phyloP scores from a whole-genome alignment of 2,888 invertebrate genomes.

The Cerastoderma edule region DNA sequence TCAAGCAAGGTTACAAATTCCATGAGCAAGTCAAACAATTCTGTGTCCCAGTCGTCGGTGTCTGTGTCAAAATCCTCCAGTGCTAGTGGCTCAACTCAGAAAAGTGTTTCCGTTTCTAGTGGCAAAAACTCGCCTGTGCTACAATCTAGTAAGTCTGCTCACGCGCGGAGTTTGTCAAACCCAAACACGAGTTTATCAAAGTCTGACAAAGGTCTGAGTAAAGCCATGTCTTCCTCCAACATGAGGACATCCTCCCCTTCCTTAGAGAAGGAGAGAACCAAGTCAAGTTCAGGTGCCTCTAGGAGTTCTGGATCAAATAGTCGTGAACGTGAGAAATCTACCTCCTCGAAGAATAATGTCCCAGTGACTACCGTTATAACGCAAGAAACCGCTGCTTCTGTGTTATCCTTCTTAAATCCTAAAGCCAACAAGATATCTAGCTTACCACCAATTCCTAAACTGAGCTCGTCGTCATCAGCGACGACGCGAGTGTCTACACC shows the following conservation, averaged over 20 bases:
- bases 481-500: conserved; percentile 46
- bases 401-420: conserved; percentile 74
- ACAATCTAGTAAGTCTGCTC: conserved; percentile 42
- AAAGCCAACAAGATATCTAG: conserved; percentile 75
- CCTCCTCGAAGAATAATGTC: conserved; percentile 60
- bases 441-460: conserved; percentile 76
- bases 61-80: conserved; percentile 28
- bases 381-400: conserved; percentile 64
- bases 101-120: conserved; percentile 48
- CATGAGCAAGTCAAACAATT: conserved; percentile 12
- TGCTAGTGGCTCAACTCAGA: conserved; percentile 34
- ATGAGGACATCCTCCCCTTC: conserved; percentile 54
- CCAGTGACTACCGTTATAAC: conserved; percentile 46
- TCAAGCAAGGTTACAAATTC: conserved; percentile 4
- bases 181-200: conserved; percentile 37
- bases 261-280: conserved; percentile 48
- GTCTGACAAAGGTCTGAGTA: conserved; percentile 46
- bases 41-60: conserved; percentile 20
- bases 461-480: conserved; percentile 63
- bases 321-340: conserved; percentile 59
- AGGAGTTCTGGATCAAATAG: conserved; percentile 45
- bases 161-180: conserved; percentile 39
- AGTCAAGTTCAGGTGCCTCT: conserved; percentile 37
- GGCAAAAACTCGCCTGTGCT: conserved; percentile 56
- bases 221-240: conserved; percentile 38